Conservation (phyloP, 2,113 vertebrate genomes). For the Orycteropus afer region DNA sequence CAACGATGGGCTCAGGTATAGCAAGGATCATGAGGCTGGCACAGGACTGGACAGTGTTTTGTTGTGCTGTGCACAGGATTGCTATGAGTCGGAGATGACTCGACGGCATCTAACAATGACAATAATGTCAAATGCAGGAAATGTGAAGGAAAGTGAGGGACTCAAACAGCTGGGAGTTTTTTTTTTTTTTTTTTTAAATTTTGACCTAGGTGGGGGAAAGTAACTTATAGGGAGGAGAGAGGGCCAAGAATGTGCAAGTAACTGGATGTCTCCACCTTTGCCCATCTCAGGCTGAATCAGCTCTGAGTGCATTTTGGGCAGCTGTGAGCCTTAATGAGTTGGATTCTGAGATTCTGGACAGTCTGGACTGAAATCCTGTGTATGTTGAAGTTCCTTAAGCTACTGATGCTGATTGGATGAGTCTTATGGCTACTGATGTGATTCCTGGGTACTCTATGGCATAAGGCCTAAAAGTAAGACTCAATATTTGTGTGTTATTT, state of each 20-base stretch:
- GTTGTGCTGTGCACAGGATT: too few species aligned
- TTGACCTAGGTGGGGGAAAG: not conserved
- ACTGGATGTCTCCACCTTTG: not conserved
- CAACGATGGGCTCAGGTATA: too few species aligned
- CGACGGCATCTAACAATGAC: too few species aligned
- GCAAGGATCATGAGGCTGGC: too few species aligned
- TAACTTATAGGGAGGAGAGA: not conserved
- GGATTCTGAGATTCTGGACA: not conserved
- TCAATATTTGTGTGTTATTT: not conserved
- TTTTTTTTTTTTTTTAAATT: too few species aligned
- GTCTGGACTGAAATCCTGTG: not conserved
- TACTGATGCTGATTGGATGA: not conserved
- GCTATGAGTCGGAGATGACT: too few species aligned
- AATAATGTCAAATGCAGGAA: constrained; percentile 29
- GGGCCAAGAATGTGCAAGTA: not conserved
- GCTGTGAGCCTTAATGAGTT: not conserved
- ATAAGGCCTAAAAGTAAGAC: not conserved
- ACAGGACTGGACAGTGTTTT: too few species aligned
- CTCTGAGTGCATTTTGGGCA: not conserved
- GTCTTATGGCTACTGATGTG: not conserved
- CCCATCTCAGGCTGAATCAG: not conserved
- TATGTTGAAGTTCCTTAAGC: not conserved
- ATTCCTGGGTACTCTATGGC: not conserved
- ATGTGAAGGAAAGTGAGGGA: not conserved
- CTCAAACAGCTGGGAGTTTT: not conserved